Evolutionary conservation across 2,797 vertebrate genomes (phyloP), one percentile per base, ranked within the genome.

Genomic region (Chloroceryle inda): DNA sequence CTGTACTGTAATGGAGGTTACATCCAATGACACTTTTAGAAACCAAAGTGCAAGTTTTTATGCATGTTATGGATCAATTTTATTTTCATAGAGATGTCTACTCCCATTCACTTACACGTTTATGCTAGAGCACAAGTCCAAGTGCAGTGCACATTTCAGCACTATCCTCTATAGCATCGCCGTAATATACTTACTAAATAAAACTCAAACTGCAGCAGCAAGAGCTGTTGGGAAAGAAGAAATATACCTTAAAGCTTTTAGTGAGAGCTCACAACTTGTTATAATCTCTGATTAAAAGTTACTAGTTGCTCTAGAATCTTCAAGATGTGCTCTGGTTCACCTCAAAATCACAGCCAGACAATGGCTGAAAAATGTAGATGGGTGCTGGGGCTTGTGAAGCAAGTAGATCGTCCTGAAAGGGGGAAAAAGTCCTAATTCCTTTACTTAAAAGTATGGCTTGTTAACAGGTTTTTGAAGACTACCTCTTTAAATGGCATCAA

Each of bases 1-100:
- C 99, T 92, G 99, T 99, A 86, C 99, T 99, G 98, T 92, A 98
- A 92, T 53, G 67, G 77, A 88, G 74, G 38, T 88, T 85, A 91
- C 3, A 94, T 5, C 17, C 77, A 80, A 80, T 96, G 35, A 97
- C 94, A 96, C 40, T 89, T 89, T 45, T 37, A 56, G 37, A 87
- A 33, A 67, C 3, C 56, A 68, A 10, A 82, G 21, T 9, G 29
- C 21, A 64, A 67, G 29, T 40, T 80, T 42, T 61, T 17, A 63
- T 23, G 12, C 4, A 2, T 8, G 9, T 21, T 79, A 71, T 2
- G 3, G 37, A 20, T 31, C 10, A 49, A 22, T 35, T 73, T 55
- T 12, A 8, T 71, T 82, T 81, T 49, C 71, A 22, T 4, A 56
- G 29, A 82, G 52, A 23, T 13, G 7, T 9, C 47, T 49, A 56